A percentile compares a stretch with the other conserved stretches of the same genome.
These are phyloP conservation scores for Mareca strepera DNA, from an alignment of 2,797 vertebrate genomes.

Conservation along the genomic window DNA sequence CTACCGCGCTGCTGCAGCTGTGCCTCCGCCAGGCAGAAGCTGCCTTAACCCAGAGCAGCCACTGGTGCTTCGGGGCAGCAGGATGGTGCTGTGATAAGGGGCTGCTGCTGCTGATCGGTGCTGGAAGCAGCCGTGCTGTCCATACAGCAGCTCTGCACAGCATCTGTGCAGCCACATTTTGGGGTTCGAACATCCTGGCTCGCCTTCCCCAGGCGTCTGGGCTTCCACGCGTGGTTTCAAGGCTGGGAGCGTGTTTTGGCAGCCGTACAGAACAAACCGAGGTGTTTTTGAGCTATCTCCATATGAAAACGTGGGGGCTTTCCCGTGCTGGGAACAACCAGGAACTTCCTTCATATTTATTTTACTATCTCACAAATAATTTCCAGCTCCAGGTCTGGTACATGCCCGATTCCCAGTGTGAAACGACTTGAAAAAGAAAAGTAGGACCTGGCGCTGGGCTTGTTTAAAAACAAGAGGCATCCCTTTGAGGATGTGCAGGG, in stretches of 20 bases:
- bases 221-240: not conserved
- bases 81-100: not conserved
- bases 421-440: not conserved
- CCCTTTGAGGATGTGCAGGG: not conserved
- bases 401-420: not conserved
- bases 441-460: not conserved
- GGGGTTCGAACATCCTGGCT: not conserved
- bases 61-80: not conserved
- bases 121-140: not conserved
- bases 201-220: not conserved
- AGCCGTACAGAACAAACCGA: not conserved
- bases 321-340: slow-evolving; percentile 19
- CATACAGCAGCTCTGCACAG: not conserved
- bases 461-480: not conserved
- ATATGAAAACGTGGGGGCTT: slow-evolving; percentile 14
- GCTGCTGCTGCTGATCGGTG: not conserved
- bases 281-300: slow-evolving; percentile 8
- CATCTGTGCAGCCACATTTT: rapidly evolving
- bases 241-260: not conserved
- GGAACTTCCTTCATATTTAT: slow-evolving; percentile 47
- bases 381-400: slow-evolving; percentile 16
- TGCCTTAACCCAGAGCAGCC: not conserved
- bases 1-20: rapidly evolving
- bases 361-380: slow-evolving; percentile 24
- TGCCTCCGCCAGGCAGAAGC: not conserved